These are phyloP conservation scores for Sinelater perroti DNA, from an alignment of 2,888 invertebrate species.

Conservation along the genomic window DNA sequence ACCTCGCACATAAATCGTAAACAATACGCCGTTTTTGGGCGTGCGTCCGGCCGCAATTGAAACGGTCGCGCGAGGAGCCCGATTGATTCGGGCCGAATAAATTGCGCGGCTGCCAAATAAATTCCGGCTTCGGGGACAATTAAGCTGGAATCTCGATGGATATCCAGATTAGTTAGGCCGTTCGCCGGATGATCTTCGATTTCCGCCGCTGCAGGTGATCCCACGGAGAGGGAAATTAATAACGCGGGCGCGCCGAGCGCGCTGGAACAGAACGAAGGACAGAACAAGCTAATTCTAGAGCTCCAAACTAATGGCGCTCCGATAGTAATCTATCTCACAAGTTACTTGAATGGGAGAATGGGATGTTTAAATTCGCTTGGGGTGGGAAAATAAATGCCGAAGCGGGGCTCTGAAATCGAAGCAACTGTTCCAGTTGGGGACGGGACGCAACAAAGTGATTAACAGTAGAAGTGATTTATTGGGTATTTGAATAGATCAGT, in stretches of 20 bases:
- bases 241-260: constrained; percentile 30
- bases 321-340: constrained; percentile 41
- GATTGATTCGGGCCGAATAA: neutral
- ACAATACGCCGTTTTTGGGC: too few species aligned
- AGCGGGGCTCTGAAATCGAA: constrained; percentile 2
- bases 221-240: constrained; percentile 40
- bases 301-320: constrained; percentile 41
- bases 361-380: constrained; percentile 24
- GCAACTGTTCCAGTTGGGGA: neutral
- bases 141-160: constrained; percentile 26
- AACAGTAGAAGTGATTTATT: too few species aligned
- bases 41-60: too few species aligned
- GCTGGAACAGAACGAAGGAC: constrained; percentile 37
- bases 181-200: constrained; percentile 35
- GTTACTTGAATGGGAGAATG: constrained; percentile 32
- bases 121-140: constrained; percentile 24
- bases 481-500: too few species aligned
- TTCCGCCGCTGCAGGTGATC: constrained; percentile 38
- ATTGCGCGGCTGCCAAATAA: constrained; percentile 23
- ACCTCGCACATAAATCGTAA: too few species aligned
- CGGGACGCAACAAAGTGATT: neutral
- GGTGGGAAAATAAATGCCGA: constrained; percentile 20
- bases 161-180: constrained; percentile 34
- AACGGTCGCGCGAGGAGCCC: too few species aligned
- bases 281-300: constrained; percentile 42